Conservation (phyloP, 2,888 invertebrate species). For the Hypercompe scribonia region DNA sequence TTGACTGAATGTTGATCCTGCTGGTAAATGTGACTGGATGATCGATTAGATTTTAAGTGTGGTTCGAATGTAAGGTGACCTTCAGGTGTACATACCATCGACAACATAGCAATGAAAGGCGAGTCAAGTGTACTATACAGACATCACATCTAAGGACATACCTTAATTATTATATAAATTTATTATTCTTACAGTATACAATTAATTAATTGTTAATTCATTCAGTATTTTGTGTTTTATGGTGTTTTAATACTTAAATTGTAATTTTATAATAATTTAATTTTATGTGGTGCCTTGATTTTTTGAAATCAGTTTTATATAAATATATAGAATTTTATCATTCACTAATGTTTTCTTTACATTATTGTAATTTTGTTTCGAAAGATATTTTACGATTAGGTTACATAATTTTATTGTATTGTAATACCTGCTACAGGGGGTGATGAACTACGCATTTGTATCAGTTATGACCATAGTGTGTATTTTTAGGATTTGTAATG, state of each 20-base stretch:
- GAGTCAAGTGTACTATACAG: constrained; percentile 57
- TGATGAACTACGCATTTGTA: constrained; percentile 59
- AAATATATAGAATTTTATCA: constrained; percentile 53
- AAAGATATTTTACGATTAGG: constrained; percentile 42
- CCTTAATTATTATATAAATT: constrained; percentile 39
- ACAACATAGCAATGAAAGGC: constrained; percentile 37
- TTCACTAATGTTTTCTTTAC: constrained; percentile 49
- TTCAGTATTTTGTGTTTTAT: constrained; percentile 80
- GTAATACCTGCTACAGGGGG: constrained; percentile 34
- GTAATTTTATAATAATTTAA: constrained; percentile 67
- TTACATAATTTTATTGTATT: constrained; percentile 30
- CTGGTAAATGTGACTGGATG: constrained; percentile 63
- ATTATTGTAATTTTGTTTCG: constrained; percentile 52
- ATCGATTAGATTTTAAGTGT: constrained; percentile 50
- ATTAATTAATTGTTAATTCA: constrained; percentile 61
- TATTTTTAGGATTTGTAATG: constrained; percentile 46
- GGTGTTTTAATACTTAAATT: constrained; percentile 68
- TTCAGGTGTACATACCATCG: constrained; percentile 64
- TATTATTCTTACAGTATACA: constrained; percentile 54
- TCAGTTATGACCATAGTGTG: constrained; percentile 45
- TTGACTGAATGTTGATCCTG: constrained; percentile 80
- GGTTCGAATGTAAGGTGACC: constrained; percentile 55
- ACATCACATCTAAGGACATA: constrained; percentile 68
- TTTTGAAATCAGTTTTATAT: constrained; percentile 65
- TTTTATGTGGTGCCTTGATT: constrained; percentile 83